Conservation (phyloP, 2,113 vertebrate species). For the Camelus bactrianus region DNA sequence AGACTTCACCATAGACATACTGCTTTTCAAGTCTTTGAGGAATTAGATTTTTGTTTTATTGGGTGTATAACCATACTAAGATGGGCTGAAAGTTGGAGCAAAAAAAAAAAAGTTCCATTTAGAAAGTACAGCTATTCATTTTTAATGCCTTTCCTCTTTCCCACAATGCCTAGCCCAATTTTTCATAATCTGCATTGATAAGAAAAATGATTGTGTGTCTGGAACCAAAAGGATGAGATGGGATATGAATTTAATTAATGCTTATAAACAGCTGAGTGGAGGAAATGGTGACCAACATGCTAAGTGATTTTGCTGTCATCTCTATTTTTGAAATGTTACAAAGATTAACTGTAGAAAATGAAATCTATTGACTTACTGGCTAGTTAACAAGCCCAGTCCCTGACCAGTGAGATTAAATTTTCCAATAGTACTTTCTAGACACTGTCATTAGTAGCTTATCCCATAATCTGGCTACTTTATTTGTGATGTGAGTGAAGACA, state of each 20-base stretch:
- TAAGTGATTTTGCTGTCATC: slow-evolving; percentile 2
- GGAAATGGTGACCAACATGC: neutral
- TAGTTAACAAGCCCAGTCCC: neutral
- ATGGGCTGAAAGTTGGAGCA: neutral
- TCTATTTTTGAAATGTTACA: slow-evolving; percentile 21
- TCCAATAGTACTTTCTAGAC: slow-evolving; percentile 45
- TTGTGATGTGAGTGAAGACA: neutral
- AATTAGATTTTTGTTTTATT: neutral
- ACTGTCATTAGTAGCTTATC: neutral
- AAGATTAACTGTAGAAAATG: slow-evolving; percentile 46
- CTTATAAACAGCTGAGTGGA: neutral
- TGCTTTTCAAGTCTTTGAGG: neutral
- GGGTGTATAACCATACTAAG: neutral
- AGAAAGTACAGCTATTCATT: neutral
- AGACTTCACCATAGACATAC: neutral
- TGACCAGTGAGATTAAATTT: slow-evolving; percentile 61
- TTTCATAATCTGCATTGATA: neutral
- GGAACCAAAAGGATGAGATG: neutral
- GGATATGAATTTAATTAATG: slow-evolving; percentile 35
- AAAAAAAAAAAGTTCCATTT: neutral
- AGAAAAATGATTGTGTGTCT: neutral
- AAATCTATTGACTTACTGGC: slow-evolving; percentile 30
- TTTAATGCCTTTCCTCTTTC: neutral
- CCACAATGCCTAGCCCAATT: neutral
- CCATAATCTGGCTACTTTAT: slow-evolving; percentile 14